These are phyloP conservation scores for Frankliniella intonsa DNA, from an alignment of 2,888 invertebrate species.

Conservation along the genomic window DNA sequence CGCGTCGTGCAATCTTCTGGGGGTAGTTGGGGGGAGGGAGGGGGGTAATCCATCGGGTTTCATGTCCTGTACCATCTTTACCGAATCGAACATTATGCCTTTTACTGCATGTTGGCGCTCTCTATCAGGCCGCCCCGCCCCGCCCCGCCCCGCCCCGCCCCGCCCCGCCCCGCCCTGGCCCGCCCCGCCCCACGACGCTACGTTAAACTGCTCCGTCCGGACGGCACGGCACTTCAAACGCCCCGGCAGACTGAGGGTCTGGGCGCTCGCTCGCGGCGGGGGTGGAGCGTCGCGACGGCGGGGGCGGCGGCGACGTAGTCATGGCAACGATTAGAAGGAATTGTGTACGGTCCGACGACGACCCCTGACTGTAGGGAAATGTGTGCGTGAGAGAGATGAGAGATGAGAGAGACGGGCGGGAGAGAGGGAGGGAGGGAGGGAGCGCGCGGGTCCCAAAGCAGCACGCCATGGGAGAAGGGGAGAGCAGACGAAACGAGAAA, in stretches of 20 bases:
- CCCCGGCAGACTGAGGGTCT: background rate
- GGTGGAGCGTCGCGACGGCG: background rate
- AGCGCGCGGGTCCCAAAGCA: background rate
- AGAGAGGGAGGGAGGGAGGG: background rate
- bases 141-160: background rate
- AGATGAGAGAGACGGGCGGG: background rate
- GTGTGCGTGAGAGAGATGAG: background rate
- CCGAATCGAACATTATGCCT: too few relatives aligned
- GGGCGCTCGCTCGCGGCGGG: background rate
- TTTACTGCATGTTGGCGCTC: background rate
- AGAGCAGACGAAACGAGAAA: too few relatives aligned
- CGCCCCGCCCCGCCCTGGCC: background rate
- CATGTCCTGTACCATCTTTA: too few relatives aligned
- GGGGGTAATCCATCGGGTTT: too few relatives aligned
- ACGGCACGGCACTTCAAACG: slow-evolving; percentile 9
- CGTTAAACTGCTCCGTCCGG: background rate
- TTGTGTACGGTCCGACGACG: slow-evolving; percentile 19
- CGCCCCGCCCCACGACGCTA: background rate
- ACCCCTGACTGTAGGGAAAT: slow-evolving; percentile 23
- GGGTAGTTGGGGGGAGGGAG: too few relatives aligned
- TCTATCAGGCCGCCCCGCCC: background rate
- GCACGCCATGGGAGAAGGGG: background rate
- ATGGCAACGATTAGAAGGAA: slow-evolving; percentile 25
- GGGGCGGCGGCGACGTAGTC: background rate
- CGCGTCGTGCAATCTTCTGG: too few relatives aligned